Percentiles rank a stretch among this genome's conserved stretches.
Conservation (phyloP, 2,888 invertebrate species). For the Ischnus inquisitorius region DNA sequence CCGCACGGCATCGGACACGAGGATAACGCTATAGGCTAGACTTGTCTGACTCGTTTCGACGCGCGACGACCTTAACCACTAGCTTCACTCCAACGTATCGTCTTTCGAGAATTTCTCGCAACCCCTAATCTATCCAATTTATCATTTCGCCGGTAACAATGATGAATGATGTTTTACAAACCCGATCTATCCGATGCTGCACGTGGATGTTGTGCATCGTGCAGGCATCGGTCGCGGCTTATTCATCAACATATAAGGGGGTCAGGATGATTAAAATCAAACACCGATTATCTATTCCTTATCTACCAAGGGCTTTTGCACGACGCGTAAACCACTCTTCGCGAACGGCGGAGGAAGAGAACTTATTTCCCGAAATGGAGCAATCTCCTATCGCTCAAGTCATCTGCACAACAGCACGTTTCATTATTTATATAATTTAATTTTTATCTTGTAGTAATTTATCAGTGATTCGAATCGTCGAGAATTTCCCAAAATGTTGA, state of each 20-base stretch:
- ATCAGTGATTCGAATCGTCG: too few relatives aligned
- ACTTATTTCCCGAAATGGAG: background rate
- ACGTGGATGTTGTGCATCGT: background rate
- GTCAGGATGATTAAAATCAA: slow-evolving; percentile 15
- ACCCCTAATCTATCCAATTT: slow-evolving; percentile 67
- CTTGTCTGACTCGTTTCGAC: slow-evolving; percentile 60
- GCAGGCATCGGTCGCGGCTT: slow-evolving; percentile 12
- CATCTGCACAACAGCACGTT: too few relatives aligned
- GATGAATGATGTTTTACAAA: slow-evolving; percentile 59
- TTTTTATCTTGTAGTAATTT: too few relatives aligned
- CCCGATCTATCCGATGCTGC: slow-evolving; percentile 32
- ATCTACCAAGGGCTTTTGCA: background rate
- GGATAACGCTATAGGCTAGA: slow-evolving; percentile 14
- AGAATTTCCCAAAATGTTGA: too few relatives aligned
- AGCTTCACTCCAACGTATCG: slow-evolving; percentile 27
- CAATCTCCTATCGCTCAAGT: background rate
- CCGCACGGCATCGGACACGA: slow-evolving; percentile 11
- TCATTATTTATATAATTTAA: too few relatives aligned
- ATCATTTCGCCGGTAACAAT: slow-evolving; percentile 63
- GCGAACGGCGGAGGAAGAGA: background rate
- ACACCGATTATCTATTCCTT: background rate
- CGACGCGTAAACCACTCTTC: background rate
- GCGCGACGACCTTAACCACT: slow-evolving; percentile 62
- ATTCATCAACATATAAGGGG: background rate
- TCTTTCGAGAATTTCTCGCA: slow-evolving; percentile 40